Percentiles rank a stretch among this genome's conserved stretches.
These are phyloP conservation scores for Aptenodytes forsteri DNA, from an alignment of 2,113 vertebrate species.

Conservation along the genomic window DNA sequence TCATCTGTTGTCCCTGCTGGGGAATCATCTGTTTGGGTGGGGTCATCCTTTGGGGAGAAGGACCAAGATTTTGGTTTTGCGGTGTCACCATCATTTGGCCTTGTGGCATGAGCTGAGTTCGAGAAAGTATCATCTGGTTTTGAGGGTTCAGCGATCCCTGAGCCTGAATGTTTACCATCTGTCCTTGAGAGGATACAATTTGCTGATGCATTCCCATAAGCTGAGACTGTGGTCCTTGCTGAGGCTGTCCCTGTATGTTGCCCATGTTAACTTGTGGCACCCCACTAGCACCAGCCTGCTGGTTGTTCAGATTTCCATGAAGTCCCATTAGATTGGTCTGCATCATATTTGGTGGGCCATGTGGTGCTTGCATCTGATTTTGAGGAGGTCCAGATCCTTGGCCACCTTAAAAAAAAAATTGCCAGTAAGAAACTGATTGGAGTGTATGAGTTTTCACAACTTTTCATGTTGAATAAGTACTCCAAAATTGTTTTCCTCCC, in stretches of 20 bases:
- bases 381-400: conserved; percentile 86
- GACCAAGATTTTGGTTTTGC: conserved; percentile 86
- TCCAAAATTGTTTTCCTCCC: neutral
- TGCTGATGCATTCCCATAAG: conserved; percentile 95
- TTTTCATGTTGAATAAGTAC: neutral
- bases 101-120: conserved; percentile 83
- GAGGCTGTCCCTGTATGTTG: conserved; percentile 86
- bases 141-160: conserved; percentile 82
- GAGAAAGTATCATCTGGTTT: conserved; percentile 93
- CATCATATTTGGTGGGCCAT: conserved; percentile 83
- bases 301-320: conserved; percentile 87
- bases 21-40: conserved; percentile 96
- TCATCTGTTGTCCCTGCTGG: conserved; percentile 92
- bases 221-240: conserved; percentile 90
- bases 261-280: conserved; percentile 82
- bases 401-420: conserved; percentile 67
- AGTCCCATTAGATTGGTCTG: conserved; percentile 90
- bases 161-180: conserved; percentile 86
- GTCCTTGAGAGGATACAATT: conserved; percentile 90
- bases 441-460: neutral
- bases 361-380: conserved; percentile 88
- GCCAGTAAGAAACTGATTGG: neutral
- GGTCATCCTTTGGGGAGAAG: conserved; percentile 91
- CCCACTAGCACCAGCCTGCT: conserved; percentile 79
- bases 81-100: conserved; percentile 82